Percentiles rank a stretch among this genome's conserved stretches.
phyloP scores from a whole-genome alignment of 2,888 invertebrate species.

The Agrotis puta region DNA sequence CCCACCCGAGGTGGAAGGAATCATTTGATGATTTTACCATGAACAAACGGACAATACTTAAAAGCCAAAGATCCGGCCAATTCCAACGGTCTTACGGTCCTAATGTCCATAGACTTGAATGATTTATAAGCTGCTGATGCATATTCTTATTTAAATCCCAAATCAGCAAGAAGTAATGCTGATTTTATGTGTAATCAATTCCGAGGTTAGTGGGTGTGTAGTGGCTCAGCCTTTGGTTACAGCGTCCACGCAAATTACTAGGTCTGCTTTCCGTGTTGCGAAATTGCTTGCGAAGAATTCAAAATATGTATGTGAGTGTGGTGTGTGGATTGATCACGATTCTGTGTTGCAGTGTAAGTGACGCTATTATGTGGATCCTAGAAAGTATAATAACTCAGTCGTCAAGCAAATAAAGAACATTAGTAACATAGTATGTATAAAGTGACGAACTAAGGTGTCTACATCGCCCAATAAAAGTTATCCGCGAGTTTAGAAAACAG shows the following conservation, averaged over 20 bases:
- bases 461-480: no score
- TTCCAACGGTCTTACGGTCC: constrained; percentile 1
- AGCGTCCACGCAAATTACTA: constrained; percentile 59
- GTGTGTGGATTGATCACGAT: constrained; percentile 38
- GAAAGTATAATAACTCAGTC: constrained; percentile 2
- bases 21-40: no score
- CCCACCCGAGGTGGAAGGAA: no score
- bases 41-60: not conserved
- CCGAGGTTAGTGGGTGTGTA: constrained; percentile 62
- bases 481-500: not conserved
- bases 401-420: no score
- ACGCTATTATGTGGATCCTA: constrained; percentile 18
- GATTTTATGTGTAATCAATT: constrained; percentile 65
- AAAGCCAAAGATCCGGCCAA: not conserved
- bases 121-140: constrained; percentile 42
- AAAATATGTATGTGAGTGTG: constrained; percentile 56
- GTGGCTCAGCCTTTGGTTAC: constrained; percentile 59
- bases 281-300: constrained; percentile 54
- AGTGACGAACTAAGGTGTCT: no score
- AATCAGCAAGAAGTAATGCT: constrained; percentile 55
- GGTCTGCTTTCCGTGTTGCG: constrained; percentile 56
- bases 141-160: constrained; percentile 46
- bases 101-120: constrained; percentile 37
- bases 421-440: no score
- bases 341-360: constrained; percentile 26